A percentile compares a stretch with the other conserved stretches of the same genome.
phyloP scores from a whole-genome alignment of 2,888 invertebrate species.

The Drosophila monieri region DNA sequence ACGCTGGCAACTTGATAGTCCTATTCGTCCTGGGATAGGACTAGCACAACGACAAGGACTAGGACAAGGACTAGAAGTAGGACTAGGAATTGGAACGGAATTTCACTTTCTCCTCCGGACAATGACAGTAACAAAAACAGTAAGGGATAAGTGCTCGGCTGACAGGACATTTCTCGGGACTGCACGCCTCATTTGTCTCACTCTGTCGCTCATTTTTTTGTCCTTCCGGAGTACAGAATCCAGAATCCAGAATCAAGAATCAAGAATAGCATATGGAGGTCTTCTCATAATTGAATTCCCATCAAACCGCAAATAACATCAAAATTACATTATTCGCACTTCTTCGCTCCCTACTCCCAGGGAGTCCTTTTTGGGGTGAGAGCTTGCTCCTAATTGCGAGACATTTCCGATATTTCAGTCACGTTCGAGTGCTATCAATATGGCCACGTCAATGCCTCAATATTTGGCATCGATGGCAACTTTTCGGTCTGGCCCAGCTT shows the following conservation, averaged over 20 bases:
- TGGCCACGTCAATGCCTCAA: constrained; percentile 55
- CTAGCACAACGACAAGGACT: neutral
- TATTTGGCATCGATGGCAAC: constrained; percentile 47
- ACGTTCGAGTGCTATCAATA: constrained; percentile 61
- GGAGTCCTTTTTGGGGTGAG: constrained; percentile 10
- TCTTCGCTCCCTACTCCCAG: constrained; percentile 5
- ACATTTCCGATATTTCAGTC: constrained; percentile 66
- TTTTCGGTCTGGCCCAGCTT: constrained; percentile 5
- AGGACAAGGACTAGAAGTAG: constrained; percentile 2
- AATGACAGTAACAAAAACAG: neutral
- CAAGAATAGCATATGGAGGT: constrained; percentile 30
- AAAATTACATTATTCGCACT: constrained; percentile 61
- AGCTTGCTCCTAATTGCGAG: constrained; percentile 44
- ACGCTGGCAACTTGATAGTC: constrained; percentile 61
- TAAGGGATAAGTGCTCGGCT: constrained; percentile 38
- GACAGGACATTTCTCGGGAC: constrained; percentile 47
- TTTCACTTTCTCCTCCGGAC: constrained; percentile 16
- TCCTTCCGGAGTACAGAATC: neutral
- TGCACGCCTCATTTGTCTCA: constrained; percentile 53
- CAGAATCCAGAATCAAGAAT: no score
- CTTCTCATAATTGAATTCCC: constrained; percentile 44
- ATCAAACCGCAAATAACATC: constrained; percentile 55
- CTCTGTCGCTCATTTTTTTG: constrained; percentile 10
- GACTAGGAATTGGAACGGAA: constrained; percentile 9
- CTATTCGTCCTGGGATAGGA: neutral